Evolutionary conservation across 2,797 vertebrate genomes (phyloP).

Genomic region (Gymnoscopelus microlampas): DNA sequence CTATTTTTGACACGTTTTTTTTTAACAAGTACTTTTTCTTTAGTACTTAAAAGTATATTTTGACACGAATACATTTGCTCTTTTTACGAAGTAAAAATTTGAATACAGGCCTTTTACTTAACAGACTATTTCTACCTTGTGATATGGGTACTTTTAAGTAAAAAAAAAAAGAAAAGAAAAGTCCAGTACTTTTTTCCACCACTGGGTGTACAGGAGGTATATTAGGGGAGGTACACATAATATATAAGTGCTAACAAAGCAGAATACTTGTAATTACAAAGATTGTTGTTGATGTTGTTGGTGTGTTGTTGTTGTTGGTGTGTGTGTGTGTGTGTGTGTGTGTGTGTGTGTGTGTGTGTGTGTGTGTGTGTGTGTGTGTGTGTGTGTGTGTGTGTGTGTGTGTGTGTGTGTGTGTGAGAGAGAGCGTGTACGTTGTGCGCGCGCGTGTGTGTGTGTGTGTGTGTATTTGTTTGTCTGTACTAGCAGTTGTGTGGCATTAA

Average conservation of each 20-base stretch:
- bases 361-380: conserved; percentile 18
- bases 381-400: neutral
- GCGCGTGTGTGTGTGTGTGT: conserved; percentile 6
- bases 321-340: conserved; percentile 26
- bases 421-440: too few species aligned
- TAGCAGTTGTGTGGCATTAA: conserved; percentile 52
- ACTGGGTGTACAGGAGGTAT: neutral
- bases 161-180: too few species aligned
- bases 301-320: conserved; percentile 30
- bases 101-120: too few species aligned
- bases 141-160: too few species aligned
- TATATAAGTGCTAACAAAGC: conserved; percentile 72
- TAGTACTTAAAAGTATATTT: too few species aligned
- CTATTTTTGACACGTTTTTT: too few species aligned
- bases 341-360: conserved; percentile 21
- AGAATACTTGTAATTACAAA: conserved; percentile 76
- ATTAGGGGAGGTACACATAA: conserved; percentile 65
- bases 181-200: too few species aligned
- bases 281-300: conserved; percentile 31
- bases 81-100: too few species aligned
- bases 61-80: too few species aligned
- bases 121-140: too few species aligned
- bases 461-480: conserved; percentile 41
- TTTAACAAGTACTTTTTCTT: too few species aligned
- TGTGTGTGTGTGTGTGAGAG: neutral